Conservation (phyloP, 2,888 invertebrate genomes). For the Synergus japonicus region DNA sequence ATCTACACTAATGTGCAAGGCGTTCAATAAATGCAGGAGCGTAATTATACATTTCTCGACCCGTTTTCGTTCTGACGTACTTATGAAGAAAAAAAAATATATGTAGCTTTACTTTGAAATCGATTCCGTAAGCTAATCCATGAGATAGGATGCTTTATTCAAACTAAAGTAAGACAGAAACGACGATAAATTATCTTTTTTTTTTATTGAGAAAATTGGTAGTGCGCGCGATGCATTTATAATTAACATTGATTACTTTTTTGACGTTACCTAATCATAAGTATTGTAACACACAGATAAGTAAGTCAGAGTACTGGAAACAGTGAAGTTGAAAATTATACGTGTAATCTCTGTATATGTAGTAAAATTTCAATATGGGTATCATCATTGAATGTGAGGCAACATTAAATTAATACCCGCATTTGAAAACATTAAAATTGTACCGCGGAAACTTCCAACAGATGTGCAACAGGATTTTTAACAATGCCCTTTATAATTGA, state of each 20-base stretch:
- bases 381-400: no score
- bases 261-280: background rate
- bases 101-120: background rate
- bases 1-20: conserved; percentile 60
- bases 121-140: background rate
- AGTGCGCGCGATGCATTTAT: background rate
- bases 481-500: no score
- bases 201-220: background rate
- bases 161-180: background rate
- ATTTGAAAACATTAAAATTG: no score
- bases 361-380: no score
- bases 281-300: background rate
- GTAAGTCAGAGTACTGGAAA: background rate
- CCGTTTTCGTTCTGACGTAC: conserved; percentile 47
- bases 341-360: no score
- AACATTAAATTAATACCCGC: no score
- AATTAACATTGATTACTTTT: background rate
- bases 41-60: conserved; percentile 50
- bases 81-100: conserved; percentile 6
- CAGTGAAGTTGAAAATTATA: background rate
- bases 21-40: conserved; percentile 51
- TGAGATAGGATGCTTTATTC: background rate
- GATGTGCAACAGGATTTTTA: no score
- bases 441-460: no score
- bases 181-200: background rate